phyloP scores from a whole-genome alignment of 1,140 invertebrate genomes.

The Ceratosolen fusciceps region DNA sequence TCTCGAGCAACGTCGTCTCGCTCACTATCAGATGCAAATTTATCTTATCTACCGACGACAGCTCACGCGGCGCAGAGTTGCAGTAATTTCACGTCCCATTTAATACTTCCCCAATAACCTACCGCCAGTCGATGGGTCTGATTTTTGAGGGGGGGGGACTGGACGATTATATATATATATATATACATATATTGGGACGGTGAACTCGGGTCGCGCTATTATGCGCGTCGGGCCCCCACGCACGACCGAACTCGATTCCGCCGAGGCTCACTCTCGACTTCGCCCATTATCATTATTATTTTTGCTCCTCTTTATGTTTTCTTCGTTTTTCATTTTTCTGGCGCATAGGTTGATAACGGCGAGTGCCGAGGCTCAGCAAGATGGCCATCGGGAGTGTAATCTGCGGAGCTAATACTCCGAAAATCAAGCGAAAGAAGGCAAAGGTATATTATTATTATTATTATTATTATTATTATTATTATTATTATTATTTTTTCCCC shows the following conservation, averaged over 20 bases:
- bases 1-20: not conserved
- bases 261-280: not conserved
- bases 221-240: not conserved
- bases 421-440: conserved; percentile 67
- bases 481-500: no score
- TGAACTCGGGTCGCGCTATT: not conserved
- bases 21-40: conserved; percentile 37
- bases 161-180: no score
- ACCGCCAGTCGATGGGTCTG: no score
- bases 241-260: not conserved
- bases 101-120: not conserved
- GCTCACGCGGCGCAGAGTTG: not conserved
- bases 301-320: conserved; percentile 44
- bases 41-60: conserved; percentile 39
- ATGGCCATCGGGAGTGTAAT: conserved; percentile 70
- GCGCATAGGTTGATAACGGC: conserved; percentile 54
- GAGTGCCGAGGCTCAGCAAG: conserved; percentile 54
- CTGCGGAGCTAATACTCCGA: conserved; percentile 66
- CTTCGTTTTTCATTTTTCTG: conserved; percentile 59
- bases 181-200: no score
- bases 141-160: no score
- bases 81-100: conserved; percentile 15
- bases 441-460: conserved; percentile 62
- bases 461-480: no score
- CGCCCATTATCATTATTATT: no score